Evolutionary conservation across 2,113 vertebrate species (phyloP).

Genomic region (Pseudonaja textilis): DNA sequence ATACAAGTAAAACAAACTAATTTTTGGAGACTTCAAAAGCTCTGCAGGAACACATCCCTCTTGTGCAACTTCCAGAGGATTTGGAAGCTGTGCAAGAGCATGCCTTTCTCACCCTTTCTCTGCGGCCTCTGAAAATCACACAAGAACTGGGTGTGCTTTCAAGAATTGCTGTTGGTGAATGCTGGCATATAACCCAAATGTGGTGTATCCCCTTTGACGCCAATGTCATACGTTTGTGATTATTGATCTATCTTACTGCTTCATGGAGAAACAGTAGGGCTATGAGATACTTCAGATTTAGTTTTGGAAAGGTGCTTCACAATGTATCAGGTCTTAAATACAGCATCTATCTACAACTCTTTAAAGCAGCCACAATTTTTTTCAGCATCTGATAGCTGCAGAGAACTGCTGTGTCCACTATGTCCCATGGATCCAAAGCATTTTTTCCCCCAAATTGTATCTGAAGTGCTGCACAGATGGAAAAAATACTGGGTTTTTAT

Average conservation of each 20-base stretch:
- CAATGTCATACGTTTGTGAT: neutral
- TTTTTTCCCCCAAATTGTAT: neutral
- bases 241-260: conserved; percentile 7
- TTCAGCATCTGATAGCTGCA: neutral
- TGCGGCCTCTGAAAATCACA: neutral
- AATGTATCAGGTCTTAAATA: neutral
- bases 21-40: neutral
- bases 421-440: neutral
- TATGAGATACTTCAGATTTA: neutral
- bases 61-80: neutral
- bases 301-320: neutral
- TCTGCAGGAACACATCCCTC: neutral
- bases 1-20: neutral
- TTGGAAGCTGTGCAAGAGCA: no score
- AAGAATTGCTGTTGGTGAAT: neutral
- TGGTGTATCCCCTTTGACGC: neutral
- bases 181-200: neutral
- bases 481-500: neutral
- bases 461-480: neutral
- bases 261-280: conserved; percentile 60
- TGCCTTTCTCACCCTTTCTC: neutral
- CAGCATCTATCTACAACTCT: neutral
- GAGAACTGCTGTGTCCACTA: neutral
- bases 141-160: neutral
- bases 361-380: neutral